Conservation (phyloP, 2,797 vertebrate genomes). For the Luscinia megarhynchos region DNA sequence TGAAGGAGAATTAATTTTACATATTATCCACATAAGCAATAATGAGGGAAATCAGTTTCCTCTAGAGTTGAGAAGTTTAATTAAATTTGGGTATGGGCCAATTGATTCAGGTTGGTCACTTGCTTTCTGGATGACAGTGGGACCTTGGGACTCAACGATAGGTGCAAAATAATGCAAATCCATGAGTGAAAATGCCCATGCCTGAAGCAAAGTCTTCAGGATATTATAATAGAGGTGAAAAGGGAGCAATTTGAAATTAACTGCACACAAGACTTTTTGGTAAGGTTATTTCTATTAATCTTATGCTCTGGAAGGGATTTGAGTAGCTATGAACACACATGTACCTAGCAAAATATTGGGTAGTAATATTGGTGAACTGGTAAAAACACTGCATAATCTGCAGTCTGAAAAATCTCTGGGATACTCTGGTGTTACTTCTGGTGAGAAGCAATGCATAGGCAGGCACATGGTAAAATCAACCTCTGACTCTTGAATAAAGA, state of each 20-base stretch:
- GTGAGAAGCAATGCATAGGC: not conserved
- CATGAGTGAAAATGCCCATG: not conserved
- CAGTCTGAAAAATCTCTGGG: not conserved
- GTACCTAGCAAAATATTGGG: not conserved
- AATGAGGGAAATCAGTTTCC: conserved; percentile 74
- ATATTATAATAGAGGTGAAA: not conserved
- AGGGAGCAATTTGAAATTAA: not conserved
- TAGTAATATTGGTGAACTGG: not conserved
- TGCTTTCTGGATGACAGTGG: conserved; percentile 60
- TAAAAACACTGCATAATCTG: not conserved
- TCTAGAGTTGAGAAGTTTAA: conserved; percentile 70
- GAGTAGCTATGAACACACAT: not conserved
- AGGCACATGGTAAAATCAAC: not conserved
- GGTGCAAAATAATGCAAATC: conserved; percentile 32
- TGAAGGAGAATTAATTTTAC: conserved; percentile 77
- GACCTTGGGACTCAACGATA: conserved; percentile 8
- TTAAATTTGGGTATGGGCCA: conserved; percentile 75
- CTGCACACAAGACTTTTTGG: not conserved
- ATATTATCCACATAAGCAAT: conserved; percentile 75
- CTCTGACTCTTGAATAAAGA: not conserved
- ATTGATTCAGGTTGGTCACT: conserved; percentile 63
- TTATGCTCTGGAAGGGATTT: not conserved
- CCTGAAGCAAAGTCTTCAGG: not conserved
- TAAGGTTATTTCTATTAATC: not conserved
- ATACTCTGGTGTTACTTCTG: not conserved